A percentile compares a stretch with the other conserved stretches of the same genome.
Evolutionary conservation across 2,888 invertebrate species (phyloP).

Genomic region (Gasteruption jaculator): DNA sequence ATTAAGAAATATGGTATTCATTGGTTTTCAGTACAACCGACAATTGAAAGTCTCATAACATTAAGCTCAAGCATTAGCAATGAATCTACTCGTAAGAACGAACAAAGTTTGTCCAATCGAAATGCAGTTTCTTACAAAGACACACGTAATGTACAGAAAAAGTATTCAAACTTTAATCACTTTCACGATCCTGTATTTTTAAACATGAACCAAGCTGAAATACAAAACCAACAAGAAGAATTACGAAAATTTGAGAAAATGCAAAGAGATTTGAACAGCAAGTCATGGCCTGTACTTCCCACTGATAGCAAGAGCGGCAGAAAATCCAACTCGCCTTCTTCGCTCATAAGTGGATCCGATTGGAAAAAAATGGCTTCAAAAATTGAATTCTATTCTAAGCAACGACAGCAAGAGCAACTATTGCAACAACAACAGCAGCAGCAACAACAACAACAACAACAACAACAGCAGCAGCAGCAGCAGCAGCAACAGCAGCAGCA

Average conservation of each 20-base stretch:
- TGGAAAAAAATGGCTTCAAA: conserved; percentile 11
- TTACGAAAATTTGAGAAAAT: conserved; percentile 23
- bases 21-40: conserved; percentile 29
- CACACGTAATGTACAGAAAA: no score
- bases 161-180: no score
- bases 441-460: neutral
- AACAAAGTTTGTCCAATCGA: neutral
- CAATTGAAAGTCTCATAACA: conserved; percentile 32
- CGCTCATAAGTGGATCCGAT: conserved; percentile 11
- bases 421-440: neutral
- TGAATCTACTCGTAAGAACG: no score
- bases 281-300: neutral
- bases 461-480: no score
- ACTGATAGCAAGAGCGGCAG: neutral
- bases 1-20: no score
- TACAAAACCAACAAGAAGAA: conserved; percentile 23
- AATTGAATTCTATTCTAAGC: no score
- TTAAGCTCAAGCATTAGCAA: conserved; percentile 28
- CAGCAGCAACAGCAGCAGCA: no score
- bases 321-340: conserved; percentile 6
- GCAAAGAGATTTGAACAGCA: conserved; percentile 20
- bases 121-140: neutral
- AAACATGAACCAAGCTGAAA: conserved; percentile 20
- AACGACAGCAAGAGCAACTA: neutral
- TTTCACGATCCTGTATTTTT: conserved; percentile 10